Conservation (phyloP, 2,888 invertebrate genomes). For the Drosophila picticornis region DNA sequence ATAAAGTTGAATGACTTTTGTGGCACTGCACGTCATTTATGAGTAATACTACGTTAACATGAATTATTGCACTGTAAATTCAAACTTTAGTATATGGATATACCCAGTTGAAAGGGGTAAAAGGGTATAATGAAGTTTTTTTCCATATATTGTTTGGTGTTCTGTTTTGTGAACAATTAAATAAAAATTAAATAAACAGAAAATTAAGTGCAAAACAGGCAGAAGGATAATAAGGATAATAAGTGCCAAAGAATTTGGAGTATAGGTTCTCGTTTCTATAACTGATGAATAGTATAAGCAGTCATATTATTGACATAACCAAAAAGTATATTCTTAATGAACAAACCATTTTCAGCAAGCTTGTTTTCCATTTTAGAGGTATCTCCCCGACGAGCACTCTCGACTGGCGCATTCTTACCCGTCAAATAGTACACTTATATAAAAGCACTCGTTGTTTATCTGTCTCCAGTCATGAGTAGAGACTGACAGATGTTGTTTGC, state of each 20-base stretch:
- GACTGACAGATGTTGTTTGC: slow-evolving; percentile 18
- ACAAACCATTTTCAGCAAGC: fast-evolving
- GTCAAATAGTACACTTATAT: neutral
- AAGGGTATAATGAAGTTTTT: neutral
- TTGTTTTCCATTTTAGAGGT: no score
- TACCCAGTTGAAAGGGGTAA: neutral
- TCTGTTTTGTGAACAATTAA: neutral
- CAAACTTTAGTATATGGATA: neutral
- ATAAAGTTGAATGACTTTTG: slow-evolving; percentile 43
- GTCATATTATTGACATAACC: neutral
- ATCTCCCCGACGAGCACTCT: neutral
- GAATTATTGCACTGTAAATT: slow-evolving; percentile 28
- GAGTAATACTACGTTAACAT: neutral
- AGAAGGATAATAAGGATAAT: neutral
- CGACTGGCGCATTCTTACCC: neutral
- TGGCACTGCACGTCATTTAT: neutral
- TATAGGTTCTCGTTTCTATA: neutral
- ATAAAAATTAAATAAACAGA: no score
- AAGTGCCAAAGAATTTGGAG: no score
- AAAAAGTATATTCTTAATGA: neutral
- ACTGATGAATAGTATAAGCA: neutral
- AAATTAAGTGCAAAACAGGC: neutral
- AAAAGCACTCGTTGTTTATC: slow-evolving; percentile 23
- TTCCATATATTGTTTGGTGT: neutral
- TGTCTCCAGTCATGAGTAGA: slow-evolving; percentile 5